Base-by-base conservation (phyloP, 2,797 vertebrate species). In the Megalops cyprinoides region DNA sequence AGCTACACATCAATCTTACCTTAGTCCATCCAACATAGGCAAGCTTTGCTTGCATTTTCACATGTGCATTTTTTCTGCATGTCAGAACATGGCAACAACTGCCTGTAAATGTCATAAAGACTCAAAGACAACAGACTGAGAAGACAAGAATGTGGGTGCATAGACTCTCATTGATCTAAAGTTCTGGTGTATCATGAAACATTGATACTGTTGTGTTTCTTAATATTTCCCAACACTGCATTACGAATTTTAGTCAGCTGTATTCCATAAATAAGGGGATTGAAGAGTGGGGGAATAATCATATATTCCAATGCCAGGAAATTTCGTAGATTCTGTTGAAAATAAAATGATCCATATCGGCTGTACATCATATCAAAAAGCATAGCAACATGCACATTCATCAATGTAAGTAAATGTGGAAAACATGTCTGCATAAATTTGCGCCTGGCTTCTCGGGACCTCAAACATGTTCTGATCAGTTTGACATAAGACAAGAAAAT, bases 261-360 rank as follows among this genome's bases (percentile, higher is more conserved):
- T 31, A 86, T 20, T 39, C 85, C 83, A 44, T 86, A 84, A 28
- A 86, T 79, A 4, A 86, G 20, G 10, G 85, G 85, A 75, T 85
- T 86, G 8, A 83, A 58, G 28, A 86, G 31, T 69, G 85, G 85
- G 5, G 85, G 83, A 28, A 86, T 74, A 46, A 85, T 44, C 42
- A 86, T 67, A 58, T 83, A 78, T 81, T 83, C 82, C 2, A 84
- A 25, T 55, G 85, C 82, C 15, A 86, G 25, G 10, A 81, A 3
- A 53, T 79, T 82, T 14, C 28, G 77, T 14, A 82, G 20, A 67
- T 6, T 28, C 20, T 75, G 34, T 10, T 76, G 51, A 73, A 82
- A 42, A 44, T 77, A 18, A 71, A 12, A 20, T 51, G 80, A 53
- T 4, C 60, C 80, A 74, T 82, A 79, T 74, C 82, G 42, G 83